phyloP scores from a whole-genome alignment of 2,113 vertebrate species.

The Vulpes lagopus region DNA sequence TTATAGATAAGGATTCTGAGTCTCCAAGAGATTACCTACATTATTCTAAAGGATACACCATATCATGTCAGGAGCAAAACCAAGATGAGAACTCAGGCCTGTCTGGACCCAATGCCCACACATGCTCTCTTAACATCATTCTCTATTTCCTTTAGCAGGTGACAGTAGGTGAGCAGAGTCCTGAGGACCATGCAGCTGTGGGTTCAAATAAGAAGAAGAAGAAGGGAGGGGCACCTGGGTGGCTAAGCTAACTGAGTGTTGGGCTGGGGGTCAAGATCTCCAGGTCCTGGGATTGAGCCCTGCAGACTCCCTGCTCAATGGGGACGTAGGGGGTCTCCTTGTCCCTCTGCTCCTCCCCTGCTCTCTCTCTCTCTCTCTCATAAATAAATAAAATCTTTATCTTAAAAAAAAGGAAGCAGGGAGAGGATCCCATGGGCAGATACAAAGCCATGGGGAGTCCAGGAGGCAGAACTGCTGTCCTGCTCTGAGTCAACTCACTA shows the following conservation, averaged over 20 bases:
- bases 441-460: background rate
- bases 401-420: background rate
- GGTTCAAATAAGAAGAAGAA: background rate
- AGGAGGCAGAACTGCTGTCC: background rate
- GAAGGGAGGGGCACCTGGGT: background rate
- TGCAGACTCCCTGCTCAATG: fast-evolving
- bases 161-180: background rate
- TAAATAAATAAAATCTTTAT: background rate
- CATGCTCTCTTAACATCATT: background rate
- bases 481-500: background rate
- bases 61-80: background rate
- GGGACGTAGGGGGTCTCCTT: background rate
- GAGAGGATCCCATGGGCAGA: background rate
- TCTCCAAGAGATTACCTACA: background rate
- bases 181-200: background rate
- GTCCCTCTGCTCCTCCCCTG: background rate
- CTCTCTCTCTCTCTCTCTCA: background rate
- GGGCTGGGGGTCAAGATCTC: background rate
- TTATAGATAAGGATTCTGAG: constrained; percentile 11
- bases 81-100: background rate
- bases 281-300: background rate
- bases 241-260: background rate
- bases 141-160: background rate
- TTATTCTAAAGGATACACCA: background rate
- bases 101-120: background rate